These are phyloP conservation scores for Lasioglossum pauxillum DNA, from an alignment of 2,888 invertebrate species.

Conservation along the genomic window DNA sequence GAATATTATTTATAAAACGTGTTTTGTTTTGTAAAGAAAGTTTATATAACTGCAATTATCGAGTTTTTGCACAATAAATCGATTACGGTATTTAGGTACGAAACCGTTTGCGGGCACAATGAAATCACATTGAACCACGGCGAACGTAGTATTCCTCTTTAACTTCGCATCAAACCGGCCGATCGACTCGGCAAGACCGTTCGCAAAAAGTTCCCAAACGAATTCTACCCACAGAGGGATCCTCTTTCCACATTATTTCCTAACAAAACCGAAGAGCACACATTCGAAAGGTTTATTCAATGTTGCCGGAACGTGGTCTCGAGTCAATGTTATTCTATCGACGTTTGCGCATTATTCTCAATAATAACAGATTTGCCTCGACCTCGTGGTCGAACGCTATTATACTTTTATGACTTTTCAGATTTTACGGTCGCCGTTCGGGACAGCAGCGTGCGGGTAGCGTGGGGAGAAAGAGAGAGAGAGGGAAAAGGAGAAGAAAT, in stretches of 20 bases:
- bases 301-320: not conserved
- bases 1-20: not conserved
- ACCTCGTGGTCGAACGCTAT: not conserved
- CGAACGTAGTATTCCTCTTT: not conserved
- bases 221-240: not conserved
- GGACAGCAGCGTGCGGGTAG: not conserved
- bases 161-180: not conserved
- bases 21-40: not conserved
- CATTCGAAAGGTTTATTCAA: not conserved
- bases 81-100: not conserved
- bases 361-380: constrained; percentile 1
- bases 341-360: not conserved
- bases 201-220: not conserved
- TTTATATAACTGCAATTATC: too few relatives aligned
- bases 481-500: not conserved
- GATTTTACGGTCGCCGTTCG: not conserved
- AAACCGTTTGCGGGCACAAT: not conserved
- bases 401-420: not conserved
- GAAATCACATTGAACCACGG: not conserved
- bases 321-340: not conserved
- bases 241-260: not conserved
- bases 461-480: not conserved
- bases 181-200: not conserved
- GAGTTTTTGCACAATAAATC: not conserved
- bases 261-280: not conserved